A percentile compares a stretch with the other conserved stretches of the same genome.
Conservation (phyloP, 2,888 invertebrate species). For the Andrena bucephala region DNA sequence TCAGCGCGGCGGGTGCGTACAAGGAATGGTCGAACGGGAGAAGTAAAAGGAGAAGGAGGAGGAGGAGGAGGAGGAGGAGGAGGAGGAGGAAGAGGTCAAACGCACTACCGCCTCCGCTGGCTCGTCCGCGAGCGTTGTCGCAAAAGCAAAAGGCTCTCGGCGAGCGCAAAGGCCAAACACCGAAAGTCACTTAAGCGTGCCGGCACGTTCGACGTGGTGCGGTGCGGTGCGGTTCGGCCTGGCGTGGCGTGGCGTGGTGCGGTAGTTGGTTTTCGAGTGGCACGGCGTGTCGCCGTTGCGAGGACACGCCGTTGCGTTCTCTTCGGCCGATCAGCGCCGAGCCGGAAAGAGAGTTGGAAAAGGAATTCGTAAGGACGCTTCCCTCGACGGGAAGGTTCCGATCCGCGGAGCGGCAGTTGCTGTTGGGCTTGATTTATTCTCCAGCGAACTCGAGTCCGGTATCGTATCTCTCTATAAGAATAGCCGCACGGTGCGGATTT, state of each 20-base stretch:
- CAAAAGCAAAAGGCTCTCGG: conserved; percentile 75
- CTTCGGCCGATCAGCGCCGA: conserved; percentile 57
- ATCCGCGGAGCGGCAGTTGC: neutral
- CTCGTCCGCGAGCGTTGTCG: conserved; percentile 70
- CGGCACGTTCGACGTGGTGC: conserved; percentile 72
- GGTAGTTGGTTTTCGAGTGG: conserved; percentile 69
- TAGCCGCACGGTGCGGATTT: conserved; percentile 27
- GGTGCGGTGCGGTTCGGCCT: conserved; percentile 12
- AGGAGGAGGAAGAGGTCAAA: conserved; percentile 52
- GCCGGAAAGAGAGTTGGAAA: conserved; percentile 28
- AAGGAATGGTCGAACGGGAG: conserved; percentile 28
- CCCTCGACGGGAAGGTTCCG: conserved; percentile 11
- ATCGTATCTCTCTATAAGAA: conserved; percentile 30
- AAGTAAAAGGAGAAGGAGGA: neutral
- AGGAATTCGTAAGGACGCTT: neutral
- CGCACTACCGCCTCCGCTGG: conserved; percentile 58
- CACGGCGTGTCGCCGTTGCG: conserved; percentile 72
- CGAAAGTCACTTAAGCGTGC: conserved; percentile 84
- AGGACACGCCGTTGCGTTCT: conserved; percentile 68
- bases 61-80: conserved; percentile 15
- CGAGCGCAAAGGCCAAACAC: conserved; percentile 80
- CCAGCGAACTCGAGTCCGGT: neutral
- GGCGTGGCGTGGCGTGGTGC: conserved; percentile 38
- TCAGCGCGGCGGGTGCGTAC: conserved; percentile 35
- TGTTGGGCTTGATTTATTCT: conserved; percentile 14